These are phyloP conservation scores for Toxostoma redivivum DNA, from an alignment of 2,113 vertebrate species.

Conservation along the genomic window DNA sequence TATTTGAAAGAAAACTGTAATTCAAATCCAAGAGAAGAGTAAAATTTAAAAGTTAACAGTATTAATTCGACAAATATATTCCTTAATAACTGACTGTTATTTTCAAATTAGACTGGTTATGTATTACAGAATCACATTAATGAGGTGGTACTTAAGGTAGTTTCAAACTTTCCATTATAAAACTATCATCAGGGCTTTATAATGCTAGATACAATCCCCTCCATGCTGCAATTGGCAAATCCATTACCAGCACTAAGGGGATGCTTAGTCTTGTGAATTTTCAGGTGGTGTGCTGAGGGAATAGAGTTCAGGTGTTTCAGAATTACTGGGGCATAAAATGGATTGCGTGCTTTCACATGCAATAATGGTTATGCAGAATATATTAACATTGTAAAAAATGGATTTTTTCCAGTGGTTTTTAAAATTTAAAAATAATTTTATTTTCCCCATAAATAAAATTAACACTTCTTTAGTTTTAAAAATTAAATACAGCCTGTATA, in stretches of 20 bases:
- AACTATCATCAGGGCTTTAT: neutral
- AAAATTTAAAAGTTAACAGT: constrained; percentile 58
- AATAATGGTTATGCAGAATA: neutral
- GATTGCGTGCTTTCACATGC: neutral
- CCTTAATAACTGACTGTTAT: neutral
- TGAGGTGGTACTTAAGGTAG: constrained; percentile 9
- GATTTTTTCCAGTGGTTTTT: neutral
- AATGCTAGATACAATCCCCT: neutral
- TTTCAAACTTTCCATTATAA: constrained; percentile 13
- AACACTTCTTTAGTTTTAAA: neutral
- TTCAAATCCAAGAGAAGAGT: constrained; percentile 24
- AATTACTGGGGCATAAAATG: neutral
- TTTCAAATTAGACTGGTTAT: constrained; percentile 49
- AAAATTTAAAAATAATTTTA: neutral
- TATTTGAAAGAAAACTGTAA: constrained; percentile 47
- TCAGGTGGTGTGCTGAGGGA: neutral
- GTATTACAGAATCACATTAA: neutral
- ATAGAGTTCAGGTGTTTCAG: neutral
- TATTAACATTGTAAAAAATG: neutral
- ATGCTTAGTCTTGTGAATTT: neutral
- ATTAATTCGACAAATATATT: constrained; percentile 46
- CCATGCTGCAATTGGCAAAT: neutral
- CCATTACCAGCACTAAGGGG: neutral
- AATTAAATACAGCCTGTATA: neutral
- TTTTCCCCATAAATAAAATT: neutral